Conservation (phyloP, 2,113 vertebrate genomes). For the Ploceus nigricollis region DNA sequence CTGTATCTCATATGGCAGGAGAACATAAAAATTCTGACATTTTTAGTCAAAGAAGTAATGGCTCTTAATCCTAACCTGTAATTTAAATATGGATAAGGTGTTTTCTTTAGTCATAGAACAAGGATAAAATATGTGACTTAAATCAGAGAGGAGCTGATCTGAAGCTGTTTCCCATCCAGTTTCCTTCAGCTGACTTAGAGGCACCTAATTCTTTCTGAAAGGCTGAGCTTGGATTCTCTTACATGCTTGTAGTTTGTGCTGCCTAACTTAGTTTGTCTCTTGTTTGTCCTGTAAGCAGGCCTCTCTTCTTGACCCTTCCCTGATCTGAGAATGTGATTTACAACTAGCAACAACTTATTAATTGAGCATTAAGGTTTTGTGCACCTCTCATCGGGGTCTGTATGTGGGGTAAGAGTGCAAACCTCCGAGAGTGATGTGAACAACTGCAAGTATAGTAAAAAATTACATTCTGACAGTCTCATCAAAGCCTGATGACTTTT, state of each 20-base stretch:
- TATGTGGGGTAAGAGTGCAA: not conserved
- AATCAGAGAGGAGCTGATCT: not conserved
- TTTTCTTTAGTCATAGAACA: not conserved
- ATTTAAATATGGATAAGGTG: not conserved
- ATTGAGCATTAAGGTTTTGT: not conserved
- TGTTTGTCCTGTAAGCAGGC: not conserved
- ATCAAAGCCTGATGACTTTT: not conserved
- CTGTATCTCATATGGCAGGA: not conserved
- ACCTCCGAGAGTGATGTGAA: fast-evolving
- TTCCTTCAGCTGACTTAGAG: not conserved
- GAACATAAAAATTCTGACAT: not conserved
- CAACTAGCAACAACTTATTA: not conserved
- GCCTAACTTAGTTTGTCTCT: not conserved
- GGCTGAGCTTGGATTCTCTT: not conserved
- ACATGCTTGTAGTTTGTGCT: not conserved
- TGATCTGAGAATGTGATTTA: not conserved
- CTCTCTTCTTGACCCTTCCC: not conserved
- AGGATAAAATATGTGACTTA: not conserved
- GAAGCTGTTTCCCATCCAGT: not conserved
- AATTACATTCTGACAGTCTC: not conserved
- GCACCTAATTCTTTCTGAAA: not conserved
- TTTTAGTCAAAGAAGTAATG: not conserved
- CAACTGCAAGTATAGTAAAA: not conserved
- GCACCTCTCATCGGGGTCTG: not conserved
- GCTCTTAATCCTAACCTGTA: not conserved